Evolutionary conservation across 2,888 invertebrate species (phyloP), one percentile per base, ranked within the genome.

Genomic region (Bedellia somnulentella): DNA sequence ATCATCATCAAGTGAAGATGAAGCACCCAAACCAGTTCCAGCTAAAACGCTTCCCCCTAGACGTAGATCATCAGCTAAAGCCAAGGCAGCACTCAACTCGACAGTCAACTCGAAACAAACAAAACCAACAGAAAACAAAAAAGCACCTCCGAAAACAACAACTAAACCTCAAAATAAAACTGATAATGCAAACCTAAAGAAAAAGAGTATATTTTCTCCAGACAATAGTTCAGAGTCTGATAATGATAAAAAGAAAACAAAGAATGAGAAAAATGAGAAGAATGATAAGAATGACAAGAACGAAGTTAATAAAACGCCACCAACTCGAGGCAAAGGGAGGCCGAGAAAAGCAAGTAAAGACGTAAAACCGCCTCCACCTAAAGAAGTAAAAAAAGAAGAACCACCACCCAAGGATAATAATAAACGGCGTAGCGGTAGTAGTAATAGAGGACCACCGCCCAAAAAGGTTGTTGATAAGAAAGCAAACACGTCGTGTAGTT

Each of bases 161-260:
- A 47, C 55, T 12, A 78, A 78, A 47, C 40, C 62, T 12, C 16
- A 24, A 23, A 24, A 37, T 32, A 29, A 49, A 33, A 55, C 60
- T 32, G 40, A 53, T 2, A 53, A 56, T 13, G 8, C 15, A 10
- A 49, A 17, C 41, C 25, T 57, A 24, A 87, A 86, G 47, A 86
- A 85, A 53, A 88, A 87, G 51, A 87, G 89, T 47, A 89, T 89
- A 46, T 89, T 89, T 47, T 89, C 89, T 31, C 89, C 89, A 0
- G 89, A 87, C 41, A 89, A 89, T 46, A 70, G 67, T 53, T 60
- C 78, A 34, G 63, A 63, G 52, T 61, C 63, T 28, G 64, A 68
- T 44, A 58, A 73, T 24, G 62, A 62, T 34, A 37, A 31, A 14
- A 43, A 50, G 39, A 43, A 67, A 60, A 13, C 33, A 17, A 59